Evolutionary conservation across 2,113 vertebrate genomes (phyloP), one percentile per base, ranked within the genome.

Genomic region (Clarias magur): DNA sequence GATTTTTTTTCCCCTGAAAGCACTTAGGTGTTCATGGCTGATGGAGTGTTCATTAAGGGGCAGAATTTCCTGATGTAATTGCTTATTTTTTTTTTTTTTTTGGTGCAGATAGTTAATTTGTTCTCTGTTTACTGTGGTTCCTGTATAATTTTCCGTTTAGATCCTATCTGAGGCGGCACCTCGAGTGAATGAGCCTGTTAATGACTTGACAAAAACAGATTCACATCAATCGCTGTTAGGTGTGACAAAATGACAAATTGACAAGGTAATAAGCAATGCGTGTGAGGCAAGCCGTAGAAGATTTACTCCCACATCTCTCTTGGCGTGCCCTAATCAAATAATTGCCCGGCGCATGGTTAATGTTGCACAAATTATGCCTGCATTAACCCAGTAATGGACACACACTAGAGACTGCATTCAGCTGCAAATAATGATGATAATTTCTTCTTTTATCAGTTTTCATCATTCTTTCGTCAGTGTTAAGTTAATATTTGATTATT

Each of bases 221-320:
- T 88, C 87, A 65, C 76, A 85, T 89, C 86, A 88, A 90, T 90
- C 84, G 83, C 84, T 87, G 84, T 88, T 90, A 88, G 80, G 89
- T 90, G 87, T 86, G 88, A 90, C 92, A 90, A 90, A 92, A 89
- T 91, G 88, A 91, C 88, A 91, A 91, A 90, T 84, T 89, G 91
- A 91, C 91, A 87, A 80, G 85, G 82, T 90, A 91, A 91, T 91
- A 90, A 90, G 88, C 89, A 89, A 82, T 82, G 85, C 86, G 86
- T 57, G 56, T 83, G 68, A 85, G 80, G 84, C 81, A 87, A 83
- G 83, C 70, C 85, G 88, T 86, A 85, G 82, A 85, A 90, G 87
- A 92, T 89, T 88, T 88, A 89, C 88, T 86, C 86, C 88, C 86
- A 86, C 78, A 83, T 84, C 63, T 85, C 80, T 62, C 84, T 87